A percentile compares a stretch with the other conserved stretches of the same genome.
Conservation (phyloP, 2,113 vertebrate species). For the Lampris megalopsis region DNA sequence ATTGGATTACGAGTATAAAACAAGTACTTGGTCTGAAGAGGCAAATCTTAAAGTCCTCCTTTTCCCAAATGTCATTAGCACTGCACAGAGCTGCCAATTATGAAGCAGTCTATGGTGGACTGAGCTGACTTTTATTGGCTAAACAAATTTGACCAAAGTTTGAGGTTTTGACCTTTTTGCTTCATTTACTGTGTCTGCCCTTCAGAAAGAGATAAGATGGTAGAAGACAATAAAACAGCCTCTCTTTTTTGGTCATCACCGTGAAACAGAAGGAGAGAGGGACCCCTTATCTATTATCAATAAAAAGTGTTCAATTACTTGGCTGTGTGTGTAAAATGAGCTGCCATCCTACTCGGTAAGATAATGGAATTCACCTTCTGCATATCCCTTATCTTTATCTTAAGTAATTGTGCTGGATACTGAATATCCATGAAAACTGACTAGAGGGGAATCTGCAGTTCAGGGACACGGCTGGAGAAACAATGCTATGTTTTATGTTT, state of each 20-base stretch:
- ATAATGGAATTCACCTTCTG: conserved; percentile 2
- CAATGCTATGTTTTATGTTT: too few species aligned
- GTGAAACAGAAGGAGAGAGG: conserved; percentile 9
- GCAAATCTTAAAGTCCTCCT: conserved; percentile 54
- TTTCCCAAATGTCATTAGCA: conserved; percentile 75
- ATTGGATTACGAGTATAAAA: conserved; percentile 78
- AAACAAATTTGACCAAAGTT: conserved; percentile 79
- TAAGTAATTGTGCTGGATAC: not conserved
- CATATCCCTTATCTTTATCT: not conserved
- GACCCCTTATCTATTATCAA: not conserved
- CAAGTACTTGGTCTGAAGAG: conserved; percentile 69
- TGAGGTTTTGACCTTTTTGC: conserved; percentile 80
- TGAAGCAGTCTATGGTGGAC: conserved; percentile 62
- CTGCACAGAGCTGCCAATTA: conserved; percentile 75
- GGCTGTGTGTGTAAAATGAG: not conserved
- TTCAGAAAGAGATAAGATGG: conserved; percentile 14
- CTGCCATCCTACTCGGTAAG: not conserved
- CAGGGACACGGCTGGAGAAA: too few species aligned
- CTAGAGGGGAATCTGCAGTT: too few species aligned
- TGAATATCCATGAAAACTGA: not conserved
- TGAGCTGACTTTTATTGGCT: conserved; percentile 77
- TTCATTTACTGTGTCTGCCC: conserved; percentile 35
- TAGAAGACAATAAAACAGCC: conserved; percentile 13
- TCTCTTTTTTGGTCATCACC: conserved; percentile 22
- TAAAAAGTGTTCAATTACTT: not conserved